Evolutionary conservation across 2,797 vertebrate species (phyloP), one percentile per base, ranked within the genome.

Genomic region (Mormyrops attenuatus): DNA sequence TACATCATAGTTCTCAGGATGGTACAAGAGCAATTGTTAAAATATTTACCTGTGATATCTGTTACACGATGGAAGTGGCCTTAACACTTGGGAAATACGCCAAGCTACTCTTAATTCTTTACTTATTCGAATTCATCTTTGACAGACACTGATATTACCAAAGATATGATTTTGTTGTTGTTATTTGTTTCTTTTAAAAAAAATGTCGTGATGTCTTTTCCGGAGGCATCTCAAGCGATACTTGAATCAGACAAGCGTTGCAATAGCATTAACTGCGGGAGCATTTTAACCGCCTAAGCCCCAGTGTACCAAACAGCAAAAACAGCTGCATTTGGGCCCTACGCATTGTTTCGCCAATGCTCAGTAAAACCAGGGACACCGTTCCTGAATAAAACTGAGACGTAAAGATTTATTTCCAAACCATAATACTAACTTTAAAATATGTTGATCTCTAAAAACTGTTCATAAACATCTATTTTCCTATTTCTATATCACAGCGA

Each of bases 1-100:
- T 41, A 82, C 77, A 82, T 82, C n/a, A 82, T n/a, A 82, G 77
- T 82, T 82, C 41, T 82, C 20, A 82, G 77, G 77, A 20, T n/a
- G 20, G 41, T 47, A 80, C 41, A 82, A 47, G 38, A 47, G 5
- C 15, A 47, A 73, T 38, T 15, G 77, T 82, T n/a, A 82, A 44
- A n/a, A 82, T 47, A 47, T 82, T 47, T 82, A 73, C 30, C 34
- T 7, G 69, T 38, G 69, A 73, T 11, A 82, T 44, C 22, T 47
- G 77, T 82, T 82, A 44, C 41, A 9, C 77, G 47, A 9, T 82
- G 30, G 20, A 82, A 8, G 77, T 20, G 17, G 8, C 20, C 38
- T 44, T 44, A 41, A 44, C 73, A 44, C 20, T 8, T 22, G 3
- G 77, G 6, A 82, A 82, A 82, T 20, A 22, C 20, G 30, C 77